Evolutionary conservation across 2,113 vertebrate genomes (phyloP), one percentile per base, ranked within the genome.

Genomic region (Tetraodon nigroviridis): DNA sequence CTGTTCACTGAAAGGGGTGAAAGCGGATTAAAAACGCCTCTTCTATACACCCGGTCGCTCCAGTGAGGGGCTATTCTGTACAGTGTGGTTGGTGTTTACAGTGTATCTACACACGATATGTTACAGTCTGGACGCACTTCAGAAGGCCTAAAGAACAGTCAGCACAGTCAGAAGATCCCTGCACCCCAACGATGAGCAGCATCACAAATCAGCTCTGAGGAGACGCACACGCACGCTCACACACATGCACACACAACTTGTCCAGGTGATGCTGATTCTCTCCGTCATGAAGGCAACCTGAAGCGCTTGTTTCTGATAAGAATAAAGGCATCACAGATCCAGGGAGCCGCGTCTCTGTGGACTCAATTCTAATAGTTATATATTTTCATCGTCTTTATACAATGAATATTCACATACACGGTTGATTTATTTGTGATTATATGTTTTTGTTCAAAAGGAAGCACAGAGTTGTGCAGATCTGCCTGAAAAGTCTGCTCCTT

Each of bases 21-120:
- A 87, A 87, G 78, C 76, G 83, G 86, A 86, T 82, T 84, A 86
- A 84, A 88, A 87, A 88, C 79, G 71, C 81, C 80, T 84, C 77
- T 84, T 84, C 80, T 87, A 82, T 87, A 84, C 84, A 90, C 78
- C 79, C 68, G 22, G 61, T 85, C 82, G 84, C 80, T 84, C 74
- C 76, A 61, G 68, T 84, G 81, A 75, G 79, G 81, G 81, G 73
- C 69, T 73, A 68, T 79, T 87, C 85, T 87, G 81, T 88, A 87
- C 86, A 88, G 83, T 82, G 80, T 82, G 52, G 78, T 69, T 76
- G 76, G 67, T 85, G 87, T 90, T 85, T 90, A 89, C 89, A 92
- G 90, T 92, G 79, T 86, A 86, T 89, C 85, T 90, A 81, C 86
- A 89, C 71, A 64, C 64, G 88, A 90, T 91, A 92, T 87, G 86